Conservation (phyloP, 2,113 vertebrate genomes). For the Rattus norvegicus region GRCr8 NC_086022.1:34027501-34028000, state of each 20-base stretch:
- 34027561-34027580: slow-evolving; percentile 56
- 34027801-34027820: neutral
- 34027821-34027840: neutral
- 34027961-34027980: neutral
- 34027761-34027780: slow-evolving; percentile 26
- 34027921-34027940: neutral
- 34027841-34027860: neutral
- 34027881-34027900: neutral
- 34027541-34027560: slow-evolving; percentile 61
- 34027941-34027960: neutral
- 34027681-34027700: slow-evolving; percentile 50
- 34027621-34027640: slow-evolving; percentile 21
- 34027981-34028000: neutral
- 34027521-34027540: slow-evolving; percentile 62
- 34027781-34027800: neutral
- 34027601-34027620: neutral
- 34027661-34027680: slow-evolving; percentile 59
- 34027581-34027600: slow-evolving; percentile 34
- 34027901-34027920: neutral
- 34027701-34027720: slow-evolving; percentile 16
- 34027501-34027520: slow-evolving; percentile 46
- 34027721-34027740: neutral
- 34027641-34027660: slow-evolving; percentile 11
- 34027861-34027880: neutral
- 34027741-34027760: slow-evolving; percentile 6